These are phyloP conservation scores for Engystomops pustulosus DNA, from an alignment of 2,113 vertebrate species.

Conservation along the genomic window DNA sequence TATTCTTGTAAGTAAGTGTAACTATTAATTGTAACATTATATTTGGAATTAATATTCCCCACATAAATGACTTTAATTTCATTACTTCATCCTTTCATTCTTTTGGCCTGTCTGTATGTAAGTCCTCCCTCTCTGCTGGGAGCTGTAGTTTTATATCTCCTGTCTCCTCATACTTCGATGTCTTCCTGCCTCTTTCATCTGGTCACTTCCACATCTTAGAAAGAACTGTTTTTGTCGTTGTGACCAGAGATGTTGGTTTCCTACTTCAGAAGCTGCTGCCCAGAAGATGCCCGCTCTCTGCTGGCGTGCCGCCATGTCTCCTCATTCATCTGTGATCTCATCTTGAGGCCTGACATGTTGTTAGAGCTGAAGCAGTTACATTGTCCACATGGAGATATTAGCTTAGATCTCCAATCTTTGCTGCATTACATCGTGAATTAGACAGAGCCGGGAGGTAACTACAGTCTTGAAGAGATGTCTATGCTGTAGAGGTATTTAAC, in stretches of 20 bases:
- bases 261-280: neutral
- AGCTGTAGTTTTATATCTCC: too few species aligned
- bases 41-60: too few species aligned
- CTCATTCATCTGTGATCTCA: slow-evolving; percentile 8
- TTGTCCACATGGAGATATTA: neutral
- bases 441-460: too few species aligned
- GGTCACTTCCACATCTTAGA: neutral
- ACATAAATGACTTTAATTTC: too few species aligned
- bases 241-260: neutral
- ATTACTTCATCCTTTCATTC: too few species aligned
- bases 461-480: too few species aligned
- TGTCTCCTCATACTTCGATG: neutral
- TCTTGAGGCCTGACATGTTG: neutral
- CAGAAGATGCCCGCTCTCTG: neutral
- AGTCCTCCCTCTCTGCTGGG: neutral
- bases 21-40: too few species aligned
- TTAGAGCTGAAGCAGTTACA: neutral
- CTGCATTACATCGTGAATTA: too few species aligned
- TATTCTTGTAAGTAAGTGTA: too few species aligned
- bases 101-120: too few species aligned
- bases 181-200: neutral
- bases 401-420: neutral
- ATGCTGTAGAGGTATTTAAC: too few species aligned
- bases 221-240: neutral
- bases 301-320: neutral